A percentile compares a stretch with the other conserved stretches of the same genome.
Conservation (phyloP, 2,113 vertebrate species). For the Progne subis region DNA sequence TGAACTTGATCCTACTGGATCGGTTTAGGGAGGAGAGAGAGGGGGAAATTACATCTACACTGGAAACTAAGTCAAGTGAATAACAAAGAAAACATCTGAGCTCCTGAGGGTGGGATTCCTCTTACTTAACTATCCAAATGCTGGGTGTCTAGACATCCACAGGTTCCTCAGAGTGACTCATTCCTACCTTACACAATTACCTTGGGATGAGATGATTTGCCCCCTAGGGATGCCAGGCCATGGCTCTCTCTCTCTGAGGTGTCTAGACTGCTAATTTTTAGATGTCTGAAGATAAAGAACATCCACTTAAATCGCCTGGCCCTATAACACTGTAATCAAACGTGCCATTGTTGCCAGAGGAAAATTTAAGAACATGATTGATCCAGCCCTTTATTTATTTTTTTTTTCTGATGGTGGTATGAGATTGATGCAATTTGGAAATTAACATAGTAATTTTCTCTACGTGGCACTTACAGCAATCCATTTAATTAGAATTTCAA, state of each 20-base stretch:
- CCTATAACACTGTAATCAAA: background rate
- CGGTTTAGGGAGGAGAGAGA: background rate
- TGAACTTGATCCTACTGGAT: background rate
- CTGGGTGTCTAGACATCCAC: background rate
- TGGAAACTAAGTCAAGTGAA: background rate
- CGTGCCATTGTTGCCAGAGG: background rate
- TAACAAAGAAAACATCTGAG: background rate
- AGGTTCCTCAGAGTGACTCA: constrained; percentile 5
- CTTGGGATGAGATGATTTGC: background rate
- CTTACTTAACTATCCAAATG: background rate
- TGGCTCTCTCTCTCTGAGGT: background rate
- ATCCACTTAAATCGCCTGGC: background rate
- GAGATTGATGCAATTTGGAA: background rate
- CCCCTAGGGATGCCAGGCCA: background rate
- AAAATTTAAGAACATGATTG: background rate
- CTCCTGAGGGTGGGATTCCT: background rate
- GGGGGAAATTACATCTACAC: background rate
- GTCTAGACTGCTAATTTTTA: constrained; percentile 27
- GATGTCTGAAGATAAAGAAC: constrained; percentile 35
- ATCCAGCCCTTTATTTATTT: background rate
- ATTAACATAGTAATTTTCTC: background rate
- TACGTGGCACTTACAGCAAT: background rate
- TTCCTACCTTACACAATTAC: background rate
- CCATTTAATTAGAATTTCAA: background rate
- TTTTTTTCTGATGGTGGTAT: background rate